Evolutionary conservation across 2,113 vertebrate species (phyloP).

Genomic region (Canis aureus): DNA sequence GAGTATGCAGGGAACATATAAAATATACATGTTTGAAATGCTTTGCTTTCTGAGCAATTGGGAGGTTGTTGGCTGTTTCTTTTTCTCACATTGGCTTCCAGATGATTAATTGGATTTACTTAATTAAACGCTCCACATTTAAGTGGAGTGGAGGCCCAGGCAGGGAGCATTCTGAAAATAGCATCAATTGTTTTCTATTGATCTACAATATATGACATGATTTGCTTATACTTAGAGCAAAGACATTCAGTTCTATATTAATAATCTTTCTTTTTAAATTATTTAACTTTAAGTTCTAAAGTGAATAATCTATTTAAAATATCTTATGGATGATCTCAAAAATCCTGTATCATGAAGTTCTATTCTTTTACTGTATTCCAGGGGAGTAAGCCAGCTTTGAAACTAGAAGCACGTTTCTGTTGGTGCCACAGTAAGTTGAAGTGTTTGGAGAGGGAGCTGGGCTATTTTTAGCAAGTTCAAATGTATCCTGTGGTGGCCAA

Average conservation of each 20-base stretch:
- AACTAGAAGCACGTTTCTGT: slow-evolving; percentile 40
- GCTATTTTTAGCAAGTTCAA: slow-evolving; percentile 76
- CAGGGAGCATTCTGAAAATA: slow-evolving; percentile 7
- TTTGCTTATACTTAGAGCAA: background rate
- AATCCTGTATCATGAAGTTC: background rate
- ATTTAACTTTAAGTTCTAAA: slow-evolving; percentile 8
- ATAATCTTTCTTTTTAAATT: background rate
- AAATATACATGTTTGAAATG: background rate
- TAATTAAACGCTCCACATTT: slow-evolving; percentile 24
- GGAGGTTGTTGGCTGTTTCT: background rate
- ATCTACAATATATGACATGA: background rate
- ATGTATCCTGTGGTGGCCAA: slow-evolving; percentile 48
- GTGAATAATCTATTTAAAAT: slow-evolving; percentile 5
- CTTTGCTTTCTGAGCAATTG: background rate
- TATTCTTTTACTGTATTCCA: background rate
- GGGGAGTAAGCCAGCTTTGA: slow-evolving; percentile 31
- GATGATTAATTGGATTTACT: background rate
- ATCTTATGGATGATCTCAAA: background rate
- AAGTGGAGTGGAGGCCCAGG: background rate
- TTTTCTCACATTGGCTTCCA: background rate
- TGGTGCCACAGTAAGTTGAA: slow-evolving; percentile 46
- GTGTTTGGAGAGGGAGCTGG: slow-evolving; percentile 31
- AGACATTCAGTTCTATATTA: background rate
- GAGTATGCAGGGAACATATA: background rate
- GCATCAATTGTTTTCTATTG: slow-evolving; percentile 18